Conservation (phyloP, 2,797 vertebrate genomes). For the Ctenopoma multispine region DNA sequence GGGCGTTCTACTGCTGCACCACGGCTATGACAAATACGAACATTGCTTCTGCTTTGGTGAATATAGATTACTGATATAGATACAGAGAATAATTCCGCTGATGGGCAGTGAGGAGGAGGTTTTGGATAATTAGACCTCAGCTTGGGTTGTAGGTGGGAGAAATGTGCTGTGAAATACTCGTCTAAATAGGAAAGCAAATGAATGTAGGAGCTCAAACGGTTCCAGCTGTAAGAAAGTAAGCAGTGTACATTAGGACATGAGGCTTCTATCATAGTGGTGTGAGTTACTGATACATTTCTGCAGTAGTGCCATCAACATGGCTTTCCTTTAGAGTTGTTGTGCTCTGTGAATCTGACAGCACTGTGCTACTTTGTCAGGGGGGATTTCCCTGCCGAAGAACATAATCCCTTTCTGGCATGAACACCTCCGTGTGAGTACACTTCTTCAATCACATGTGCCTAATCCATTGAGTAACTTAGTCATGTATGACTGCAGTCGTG, state of each 20-base stretch:
- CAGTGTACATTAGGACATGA: neutral
- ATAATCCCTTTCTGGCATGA: constrained; percentile 55
- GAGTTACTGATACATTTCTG: constrained; percentile 15
- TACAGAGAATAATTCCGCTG: neutral
- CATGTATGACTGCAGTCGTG: constrained; percentile 46
- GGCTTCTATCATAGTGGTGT: neutral
- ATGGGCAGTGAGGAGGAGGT: neutral
- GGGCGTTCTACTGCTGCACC: too few relatives aligned
- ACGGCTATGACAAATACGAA: too few relatives aligned
- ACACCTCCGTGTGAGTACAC: constrained; percentile 28
- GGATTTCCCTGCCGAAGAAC: constrained; percentile 39
- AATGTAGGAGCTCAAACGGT: neutral
- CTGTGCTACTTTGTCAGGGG: constrained; percentile 28
- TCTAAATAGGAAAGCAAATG: neutral
- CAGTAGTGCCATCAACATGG: constrained; percentile 6
- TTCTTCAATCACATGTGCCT: constrained; percentile 38
- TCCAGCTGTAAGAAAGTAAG: too few relatives aligned
- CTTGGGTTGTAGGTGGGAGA: constrained; percentile 2
- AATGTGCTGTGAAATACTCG: neutral
- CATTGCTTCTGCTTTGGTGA: too few relatives aligned
- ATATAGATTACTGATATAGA: neutral
- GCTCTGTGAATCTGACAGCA: constrained; percentile 32
- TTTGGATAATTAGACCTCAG: neutral
- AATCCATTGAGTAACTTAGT: constrained; percentile 42
- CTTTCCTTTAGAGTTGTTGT: constrained; percentile 21